Evolutionary conservation across 2,797 vertebrate species (phyloP).

Genomic region (Gymnoscopelus braueri): DNA sequence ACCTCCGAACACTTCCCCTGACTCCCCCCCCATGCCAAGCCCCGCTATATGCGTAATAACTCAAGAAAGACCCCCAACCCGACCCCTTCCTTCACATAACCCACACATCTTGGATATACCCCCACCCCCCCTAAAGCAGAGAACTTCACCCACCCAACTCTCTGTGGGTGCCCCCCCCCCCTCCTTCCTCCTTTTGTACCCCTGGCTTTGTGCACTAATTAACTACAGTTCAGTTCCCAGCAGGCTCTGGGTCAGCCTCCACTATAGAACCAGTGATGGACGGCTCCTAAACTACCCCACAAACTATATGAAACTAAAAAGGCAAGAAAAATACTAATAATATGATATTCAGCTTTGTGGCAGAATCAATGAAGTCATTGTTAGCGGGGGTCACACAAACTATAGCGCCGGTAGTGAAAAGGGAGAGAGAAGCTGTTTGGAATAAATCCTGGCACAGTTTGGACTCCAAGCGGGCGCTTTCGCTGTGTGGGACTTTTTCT

Average conservation of each 20-base stretch:
- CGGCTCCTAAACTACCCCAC: constrained; percentile 60
- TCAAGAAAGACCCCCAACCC: constrained; percentile 26
- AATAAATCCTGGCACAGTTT: constrained; percentile 12
- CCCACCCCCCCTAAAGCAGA: not conserved
- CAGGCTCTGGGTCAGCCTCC: constrained; percentile 69
- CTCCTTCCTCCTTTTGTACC: constrained; percentile 61
- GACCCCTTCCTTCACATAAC: not conserved
- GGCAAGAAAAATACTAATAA: constrained; percentile 4
- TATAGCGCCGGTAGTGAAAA: not conserved
- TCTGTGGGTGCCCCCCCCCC: constrained; percentile 29
- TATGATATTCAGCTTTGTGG: constrained; percentile 15
- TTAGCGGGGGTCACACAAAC: constrained; percentile 18
- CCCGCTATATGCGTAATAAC: constrained; percentile 29
- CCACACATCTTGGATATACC: not conserved
- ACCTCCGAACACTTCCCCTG: not conserved
- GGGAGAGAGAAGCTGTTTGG: constrained; percentile 1
- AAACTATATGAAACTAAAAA: constrained; percentile 28
- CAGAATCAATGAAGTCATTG: constrained; percentile 22
- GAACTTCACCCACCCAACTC: constrained; percentile 25
- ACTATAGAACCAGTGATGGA: constrained; percentile 64
- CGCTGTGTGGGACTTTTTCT: constrained; percentile 11
- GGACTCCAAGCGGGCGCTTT: constrained; percentile 17
- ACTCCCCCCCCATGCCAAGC: too few species aligned
- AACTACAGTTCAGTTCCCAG: constrained; percentile 82
- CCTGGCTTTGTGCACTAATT: constrained; percentile 77